phyloP scores from a whole-genome alignment of 2,888 invertebrate species.

The Drosophila ezoana region DNA sequence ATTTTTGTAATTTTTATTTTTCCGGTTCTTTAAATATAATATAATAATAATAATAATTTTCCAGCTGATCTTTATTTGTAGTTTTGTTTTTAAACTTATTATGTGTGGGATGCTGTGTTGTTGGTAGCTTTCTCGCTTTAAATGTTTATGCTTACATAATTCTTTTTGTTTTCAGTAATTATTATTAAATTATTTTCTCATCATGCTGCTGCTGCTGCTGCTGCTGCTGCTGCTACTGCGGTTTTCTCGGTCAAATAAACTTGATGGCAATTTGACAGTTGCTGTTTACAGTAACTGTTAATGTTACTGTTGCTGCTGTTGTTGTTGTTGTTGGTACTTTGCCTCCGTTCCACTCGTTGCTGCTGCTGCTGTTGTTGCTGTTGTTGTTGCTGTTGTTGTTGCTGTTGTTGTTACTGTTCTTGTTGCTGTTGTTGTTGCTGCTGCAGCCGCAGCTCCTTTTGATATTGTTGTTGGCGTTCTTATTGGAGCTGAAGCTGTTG shows the following conservation, averaged over 20 bases:
- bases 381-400: constrained; percentile 30
- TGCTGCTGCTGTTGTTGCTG: constrained; percentile 34
- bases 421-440: constrained; percentile 35
- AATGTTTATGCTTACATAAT: constrained; percentile 78
- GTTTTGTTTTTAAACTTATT: constrained; percentile 81
- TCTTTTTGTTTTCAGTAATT: constrained; percentile 67
- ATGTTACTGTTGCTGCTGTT: constrained; percentile 35
- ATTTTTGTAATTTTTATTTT: constrained; percentile 78
- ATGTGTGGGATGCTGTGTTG: constrained; percentile 77
- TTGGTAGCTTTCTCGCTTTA: constrained; percentile 76
- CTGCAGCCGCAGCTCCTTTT: constrained; percentile 41
- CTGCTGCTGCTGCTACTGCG: constrained; percentile 50
- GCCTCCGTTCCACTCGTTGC: constrained; percentile 44
- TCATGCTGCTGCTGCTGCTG: constrained; percentile 56
- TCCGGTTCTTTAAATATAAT: constrained; percentile 80
- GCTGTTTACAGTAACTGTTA: constrained; percentile 24
- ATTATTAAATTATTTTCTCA: constrained; percentile 75
- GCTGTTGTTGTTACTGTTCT: constrained; percentile 39
- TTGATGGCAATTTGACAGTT: constrained; percentile 50
- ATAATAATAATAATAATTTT: constrained; percentile 79
- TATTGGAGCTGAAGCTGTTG: constrained; percentile 20
- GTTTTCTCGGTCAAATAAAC: constrained; percentile 57
- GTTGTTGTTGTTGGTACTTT: constrained; percentile 43
- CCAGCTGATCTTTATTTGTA: constrained; percentile 78
- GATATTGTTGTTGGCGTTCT: constrained; percentile 39